Percentiles rank a stretch among this genome's conserved stretches.
Conservation (phyloP, 2,797 vertebrate genomes). For the Pangasius sanitwongsei region DNA sequence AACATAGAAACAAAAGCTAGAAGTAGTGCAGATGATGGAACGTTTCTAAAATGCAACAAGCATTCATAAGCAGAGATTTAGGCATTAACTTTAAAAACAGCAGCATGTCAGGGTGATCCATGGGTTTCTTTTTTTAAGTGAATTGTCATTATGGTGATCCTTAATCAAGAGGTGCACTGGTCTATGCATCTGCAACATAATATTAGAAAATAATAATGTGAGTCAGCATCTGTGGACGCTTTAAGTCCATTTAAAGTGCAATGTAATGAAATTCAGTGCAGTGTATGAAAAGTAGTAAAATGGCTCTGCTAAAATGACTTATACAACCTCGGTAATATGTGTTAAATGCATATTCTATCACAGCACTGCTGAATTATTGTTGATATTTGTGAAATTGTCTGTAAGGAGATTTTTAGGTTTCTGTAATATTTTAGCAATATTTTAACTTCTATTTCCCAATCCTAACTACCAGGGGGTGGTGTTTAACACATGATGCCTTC, state of each 20-base stretch:
- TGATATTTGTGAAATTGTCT: neutral
- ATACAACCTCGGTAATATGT: neutral
- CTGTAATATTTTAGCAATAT: neutral
- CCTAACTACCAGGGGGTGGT: neutral
- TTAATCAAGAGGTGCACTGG: neutral
- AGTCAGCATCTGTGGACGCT: neutral
- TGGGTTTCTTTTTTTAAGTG: neutral
- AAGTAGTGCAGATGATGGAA: slow-evolving; percentile 18
- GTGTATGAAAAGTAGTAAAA: neutral
- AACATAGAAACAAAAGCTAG: neutral
- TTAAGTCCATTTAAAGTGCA: slow-evolving; percentile 9
- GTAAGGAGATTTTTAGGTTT: neutral
- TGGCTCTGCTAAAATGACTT: neutral
- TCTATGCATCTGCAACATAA: neutral
- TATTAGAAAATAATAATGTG: slow-evolving; percentile 6
- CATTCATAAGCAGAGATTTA: neutral
- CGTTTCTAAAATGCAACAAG: neutral
- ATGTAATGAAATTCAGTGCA: neutral
- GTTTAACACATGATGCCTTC: neutral
- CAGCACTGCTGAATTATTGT: neutral
- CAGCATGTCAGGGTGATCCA: neutral
- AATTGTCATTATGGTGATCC: neutral
- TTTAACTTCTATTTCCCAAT: neutral
- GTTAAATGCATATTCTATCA: neutral
- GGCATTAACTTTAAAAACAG: neutral